Evolutionary conservation across 2,113 vertebrate genomes (phyloP).

Genomic region (Spilogale gracilis): DNA sequence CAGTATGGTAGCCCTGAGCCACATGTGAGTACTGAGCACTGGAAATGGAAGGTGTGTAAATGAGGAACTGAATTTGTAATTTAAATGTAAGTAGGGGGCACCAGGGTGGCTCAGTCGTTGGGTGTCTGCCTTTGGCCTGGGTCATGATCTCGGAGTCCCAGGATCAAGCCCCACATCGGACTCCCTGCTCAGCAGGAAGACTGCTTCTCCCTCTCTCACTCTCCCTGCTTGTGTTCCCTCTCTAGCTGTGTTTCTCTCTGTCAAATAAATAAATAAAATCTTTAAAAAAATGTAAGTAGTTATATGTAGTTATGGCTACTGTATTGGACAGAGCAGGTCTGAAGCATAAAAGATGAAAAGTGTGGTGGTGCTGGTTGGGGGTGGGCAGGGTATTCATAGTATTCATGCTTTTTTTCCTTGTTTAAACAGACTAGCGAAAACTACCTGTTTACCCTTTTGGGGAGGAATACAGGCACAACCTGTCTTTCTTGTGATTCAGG

Average conservation of each 20-base stretch:
- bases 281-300: background rate
- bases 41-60: constrained; percentile 14
- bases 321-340: background rate
- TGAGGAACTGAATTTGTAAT: constrained; percentile 50
- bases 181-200: too few species aligned
- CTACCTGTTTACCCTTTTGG: background rate
- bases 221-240: too few species aligned
- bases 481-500: constrained; percentile 59
- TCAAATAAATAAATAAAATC: too few species aligned
- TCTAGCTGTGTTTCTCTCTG: too few species aligned
- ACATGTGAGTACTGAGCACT: background rate
- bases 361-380: background rate
- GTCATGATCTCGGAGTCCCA: too few species aligned
- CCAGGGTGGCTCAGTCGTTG: background rate
- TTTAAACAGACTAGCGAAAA: constrained; percentile 30
- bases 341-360: background rate
- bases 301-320: background rate
- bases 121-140: too few species aligned
- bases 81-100: background rate
- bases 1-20: background rate
- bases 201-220: too few species aligned
- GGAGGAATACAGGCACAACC: constrained; percentile 48
- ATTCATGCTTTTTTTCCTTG: background rate
- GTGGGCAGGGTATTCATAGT: background rate
- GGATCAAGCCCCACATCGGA: too few species aligned